A percentile compares a stretch with the other conserved stretches of the same genome.
phyloP scores from a whole-genome alignment of 2,797 vertebrate genomes.

The Sebastes wilsoni region DNA sequence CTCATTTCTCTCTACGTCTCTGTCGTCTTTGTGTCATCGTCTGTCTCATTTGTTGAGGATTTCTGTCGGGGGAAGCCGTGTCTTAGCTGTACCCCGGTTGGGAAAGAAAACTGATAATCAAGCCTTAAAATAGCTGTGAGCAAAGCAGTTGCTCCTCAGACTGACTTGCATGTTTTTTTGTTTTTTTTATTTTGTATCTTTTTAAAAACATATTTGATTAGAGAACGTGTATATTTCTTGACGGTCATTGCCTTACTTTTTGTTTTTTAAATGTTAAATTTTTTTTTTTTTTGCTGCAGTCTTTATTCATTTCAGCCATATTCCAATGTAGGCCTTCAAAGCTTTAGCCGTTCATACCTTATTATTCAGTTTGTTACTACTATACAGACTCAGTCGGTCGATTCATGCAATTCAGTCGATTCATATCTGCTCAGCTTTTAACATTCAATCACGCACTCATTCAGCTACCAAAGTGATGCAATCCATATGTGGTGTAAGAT shows the following conservation, averaged over 20 bases:
- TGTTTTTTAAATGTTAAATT: slow-evolving; percentile 53
- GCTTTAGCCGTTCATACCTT: slow-evolving; percentile 77
- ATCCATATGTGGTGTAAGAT: slow-evolving; percentile 84
- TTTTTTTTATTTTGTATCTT: slow-evolving; percentile 73
- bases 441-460: slow-evolving; percentile 70
- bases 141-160: slow-evolving; percentile 73
- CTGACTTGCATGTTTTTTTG: slow-evolving; percentile 82
- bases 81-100: slow-evolving; percentile 87
- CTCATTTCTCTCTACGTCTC: slow-evolving; percentile 72
- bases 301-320: slow-evolving; percentile 82
- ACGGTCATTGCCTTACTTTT: slow-evolving; percentile 74
- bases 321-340: slow-evolving; percentile 75
- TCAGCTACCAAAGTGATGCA: slow-evolving; percentile 86
- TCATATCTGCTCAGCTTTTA: slow-evolving; percentile 65
- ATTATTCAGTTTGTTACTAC: slow-evolving; percentile 63
- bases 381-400: slow-evolving; percentile 56
- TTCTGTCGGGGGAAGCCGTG: slow-evolving; percentile 79
- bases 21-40: slow-evolving; percentile 83
- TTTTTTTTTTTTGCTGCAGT: slow-evolving; percentile 57
- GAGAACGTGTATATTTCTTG: slow-evolving; percentile 81
- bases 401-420: slow-evolving; percentile 18
- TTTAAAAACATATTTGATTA: slow-evolving; percentile 76
- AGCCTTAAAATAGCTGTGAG: slow-evolving; percentile 83
- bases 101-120: slow-evolving; percentile 87
- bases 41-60: slow-evolving; percentile 62